Conservation (phyloP, 2,113 vertebrate species). For the Hucho hucho region DNA sequence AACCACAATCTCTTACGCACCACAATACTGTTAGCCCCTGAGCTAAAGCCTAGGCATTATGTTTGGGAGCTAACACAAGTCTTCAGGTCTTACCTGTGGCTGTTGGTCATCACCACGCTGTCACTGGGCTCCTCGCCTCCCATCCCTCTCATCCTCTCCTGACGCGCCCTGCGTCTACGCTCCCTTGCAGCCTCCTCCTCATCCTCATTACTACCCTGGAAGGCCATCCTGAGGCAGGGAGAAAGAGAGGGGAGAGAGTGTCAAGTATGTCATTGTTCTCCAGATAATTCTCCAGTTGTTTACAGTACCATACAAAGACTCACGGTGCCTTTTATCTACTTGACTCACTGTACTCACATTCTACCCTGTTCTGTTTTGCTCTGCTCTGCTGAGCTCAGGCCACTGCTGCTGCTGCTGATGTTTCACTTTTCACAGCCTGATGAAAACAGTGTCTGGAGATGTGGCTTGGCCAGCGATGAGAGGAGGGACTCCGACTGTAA, state of each 20-base stretch:
- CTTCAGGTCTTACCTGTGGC: constrained; percentile 81
- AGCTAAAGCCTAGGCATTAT: too few species aligned
- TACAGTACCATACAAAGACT: too few species aligned
- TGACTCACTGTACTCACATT: not conserved
- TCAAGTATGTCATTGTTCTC: not conserved
- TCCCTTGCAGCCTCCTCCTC: constrained; percentile 95
- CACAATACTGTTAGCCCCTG: too few species aligned
- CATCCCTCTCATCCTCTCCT: constrained; percentile 81
- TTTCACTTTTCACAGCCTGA: constrained; percentile 57
- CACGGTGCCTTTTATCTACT: too few species aligned
- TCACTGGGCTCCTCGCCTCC: constrained; percentile 80
- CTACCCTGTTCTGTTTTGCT: constrained; percentile 52
- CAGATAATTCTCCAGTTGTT: not conserved
- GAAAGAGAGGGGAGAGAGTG: not conserved
- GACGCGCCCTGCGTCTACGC: constrained; percentile 88
- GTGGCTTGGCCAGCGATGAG: constrained; percentile 49
- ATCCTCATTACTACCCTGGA: constrained; percentile 85
- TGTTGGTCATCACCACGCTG: constrained; percentile 78
- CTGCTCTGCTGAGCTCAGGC: constrained; percentile 32
- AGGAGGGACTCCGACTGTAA: constrained; percentile 9
- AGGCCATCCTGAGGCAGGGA: constrained; percentile 75
- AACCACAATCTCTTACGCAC: too few species aligned
- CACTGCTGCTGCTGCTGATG: constrained; percentile 48
- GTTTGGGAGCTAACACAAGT: not conserved
- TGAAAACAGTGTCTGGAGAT: constrained; percentile 53